Base-by-base conservation (phyloP, 1,140 invertebrate species). In the Drosophila elegans region DNA sequence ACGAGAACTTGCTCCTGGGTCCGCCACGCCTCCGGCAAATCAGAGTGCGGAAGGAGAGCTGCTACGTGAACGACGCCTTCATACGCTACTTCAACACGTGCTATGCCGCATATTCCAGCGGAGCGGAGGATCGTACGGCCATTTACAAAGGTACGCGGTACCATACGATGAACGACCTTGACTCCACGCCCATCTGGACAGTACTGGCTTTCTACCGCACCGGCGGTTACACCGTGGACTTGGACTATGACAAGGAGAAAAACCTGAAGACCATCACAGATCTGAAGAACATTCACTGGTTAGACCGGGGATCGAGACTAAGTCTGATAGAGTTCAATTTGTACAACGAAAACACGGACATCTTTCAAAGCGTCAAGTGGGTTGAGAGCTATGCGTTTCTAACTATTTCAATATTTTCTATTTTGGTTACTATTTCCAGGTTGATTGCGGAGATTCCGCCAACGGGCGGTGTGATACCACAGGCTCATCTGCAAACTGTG, bases 361-460 rank as follows among this genome's bases (percentile, higher is more conserved):
- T 90, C 1, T 85, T 90, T 45, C 79, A 85, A 25, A 91, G 84
- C 34, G 56, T 64, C 10, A 91, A 91, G 90, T 91, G 41, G 25
- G 64, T 69, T 9, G 13, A 53, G 0, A 7, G 2, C 4, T 25
- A 3, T 42, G 6, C n/a, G 4, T 27, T 21, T 1, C 3, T 11
- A 6, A 5, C 38, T 13, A 38, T 6, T 10, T 21, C 4, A 9
- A 29, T 5, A 29, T 29, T 34, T 34, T n/a, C 4, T 29, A 5
- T 21, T 6, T 1, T 29, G 3, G 36, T 34, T 52, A 38, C 9
- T 51, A 9, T 7, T 42, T 36, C 29, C 21, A 91, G 90, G 66
- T 66, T 91, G 1, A 83, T 91, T n/a, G 90, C 80, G 0, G 90
- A 91, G 60, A 78, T 91, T 12, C 86, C 90, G 0, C 78, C 90